Evolutionary conservation across 2,888 invertebrate genomes (phyloP).

Genomic region (Brachyptera putata): DNA sequence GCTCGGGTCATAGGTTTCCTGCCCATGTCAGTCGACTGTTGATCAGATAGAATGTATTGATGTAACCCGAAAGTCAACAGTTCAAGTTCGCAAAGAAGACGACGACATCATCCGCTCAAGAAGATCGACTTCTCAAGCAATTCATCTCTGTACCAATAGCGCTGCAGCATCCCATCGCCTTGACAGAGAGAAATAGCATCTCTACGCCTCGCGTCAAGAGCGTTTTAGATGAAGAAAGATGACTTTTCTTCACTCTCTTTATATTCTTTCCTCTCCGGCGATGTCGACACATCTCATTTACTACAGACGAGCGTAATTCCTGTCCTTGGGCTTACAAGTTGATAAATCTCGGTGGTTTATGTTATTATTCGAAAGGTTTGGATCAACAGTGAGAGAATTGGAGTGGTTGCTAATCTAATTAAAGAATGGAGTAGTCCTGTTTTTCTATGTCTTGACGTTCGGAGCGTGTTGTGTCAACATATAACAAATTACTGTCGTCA

Average conservation of each 20-base stretch:
- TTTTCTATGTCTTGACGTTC: not conserved
- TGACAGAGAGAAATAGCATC: constrained; percentile 25
- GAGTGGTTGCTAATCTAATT: constrained; percentile 11
- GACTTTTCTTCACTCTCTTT: constrained; percentile 6
- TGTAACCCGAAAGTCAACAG: constrained; percentile 12
- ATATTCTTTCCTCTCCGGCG: too few species aligned
- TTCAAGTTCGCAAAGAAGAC: not conserved
- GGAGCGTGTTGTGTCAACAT: not conserved
- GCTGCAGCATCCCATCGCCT: not conserved
- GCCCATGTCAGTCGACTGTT: constrained; percentile 2
- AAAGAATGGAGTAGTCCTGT: not conserved
- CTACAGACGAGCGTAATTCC: constrained; percentile 51
- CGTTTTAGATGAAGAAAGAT: constrained; percentile 22
- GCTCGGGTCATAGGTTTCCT: constrained; percentile 1
- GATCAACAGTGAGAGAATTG: not conserved
- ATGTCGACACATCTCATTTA: constrained; percentile 53
- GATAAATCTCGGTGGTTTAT: constrained; percentile 19
- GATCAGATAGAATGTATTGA: constrained; percentile 17
- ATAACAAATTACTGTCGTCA: too few species aligned
- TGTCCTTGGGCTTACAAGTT: constrained; percentile 46
- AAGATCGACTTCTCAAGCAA: constrained; percentile 15
- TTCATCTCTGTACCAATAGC: constrained; percentile 6
- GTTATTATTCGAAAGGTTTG: not conserved
- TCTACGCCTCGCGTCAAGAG: constrained; percentile 19
- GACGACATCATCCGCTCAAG: too few species aligned